Evolutionary conservation across 2,888 invertebrate species (phyloP).

Genomic region (Anorthoa munda): DNA sequence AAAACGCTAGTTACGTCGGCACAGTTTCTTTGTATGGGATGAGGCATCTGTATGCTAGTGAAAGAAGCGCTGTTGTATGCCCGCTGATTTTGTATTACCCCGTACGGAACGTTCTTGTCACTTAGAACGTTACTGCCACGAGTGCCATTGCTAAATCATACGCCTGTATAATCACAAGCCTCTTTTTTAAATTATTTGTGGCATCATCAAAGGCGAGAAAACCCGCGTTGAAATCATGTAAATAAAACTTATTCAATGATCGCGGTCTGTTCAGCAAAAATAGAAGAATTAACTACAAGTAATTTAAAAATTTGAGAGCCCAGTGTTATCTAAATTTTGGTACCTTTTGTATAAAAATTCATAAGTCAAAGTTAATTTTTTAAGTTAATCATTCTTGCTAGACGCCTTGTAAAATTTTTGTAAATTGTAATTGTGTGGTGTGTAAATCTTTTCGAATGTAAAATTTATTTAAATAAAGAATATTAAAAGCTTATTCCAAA

Average conservation of each 20-base stretch:
- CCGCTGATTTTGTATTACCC: neutral
- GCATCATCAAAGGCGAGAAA: neutral
- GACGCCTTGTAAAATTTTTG: conserved; percentile 7
- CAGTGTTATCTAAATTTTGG: neutral
- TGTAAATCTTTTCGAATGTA: neutral
- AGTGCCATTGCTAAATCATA: conserved; percentile 30
- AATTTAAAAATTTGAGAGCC: neutral
- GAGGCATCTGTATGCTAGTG: too few species aligned
- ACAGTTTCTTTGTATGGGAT: too few species aligned
- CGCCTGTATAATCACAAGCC: conserved; percentile 1
- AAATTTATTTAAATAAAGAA: neutral
- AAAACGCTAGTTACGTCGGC: too few species aligned
- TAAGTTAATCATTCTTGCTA: conserved; percentile 5
- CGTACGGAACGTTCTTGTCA: too few species aligned
- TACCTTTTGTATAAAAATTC: conserved; percentile 28
- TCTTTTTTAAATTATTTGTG: conserved; percentile 13
- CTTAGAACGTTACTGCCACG: neutral
- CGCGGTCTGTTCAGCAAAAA: neutral
- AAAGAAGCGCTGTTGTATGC: neutral
- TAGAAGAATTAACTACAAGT: neutral
- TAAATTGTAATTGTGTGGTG: too few species aligned
- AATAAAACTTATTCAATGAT: neutral
- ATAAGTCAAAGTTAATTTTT: neutral
- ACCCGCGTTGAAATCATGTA: neutral
- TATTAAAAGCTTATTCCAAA: conserved; percentile 32